Base-by-base conservation (phyloP, 1,140 invertebrate species). In the Drosophila subobscura region DNA sequence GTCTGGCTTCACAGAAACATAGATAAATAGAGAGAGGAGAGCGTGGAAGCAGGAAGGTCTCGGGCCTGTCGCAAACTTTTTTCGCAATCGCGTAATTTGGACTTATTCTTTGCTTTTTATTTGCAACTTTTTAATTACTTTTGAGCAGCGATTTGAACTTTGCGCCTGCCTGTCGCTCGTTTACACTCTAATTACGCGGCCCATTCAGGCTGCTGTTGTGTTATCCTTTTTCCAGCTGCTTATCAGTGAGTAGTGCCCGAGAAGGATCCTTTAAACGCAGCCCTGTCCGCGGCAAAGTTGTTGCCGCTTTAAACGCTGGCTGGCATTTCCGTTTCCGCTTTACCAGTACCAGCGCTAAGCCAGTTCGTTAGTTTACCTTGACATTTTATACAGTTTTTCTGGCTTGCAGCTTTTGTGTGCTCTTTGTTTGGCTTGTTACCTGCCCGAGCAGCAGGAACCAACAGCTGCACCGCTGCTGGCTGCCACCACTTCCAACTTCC, bases 51-150 rank as follows among this genome's bases (percentile, higher is more conserved):
- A 27, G 47, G 7, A 10, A 12, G 33, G n/a, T 8, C 14, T 16
- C 16, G 27, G 4, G 6, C 33, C 10, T 44, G 45, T 72, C 49
- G 23, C 45, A 52, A 67, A 56, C 41, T 74, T 74, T 16, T 22
- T 58, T 65, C 25, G 66, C 72, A 72, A 81, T 88, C 81, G 77
- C 71, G 55, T 64, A 86, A 88, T 88, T 86, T 88, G 79, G 75
- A 55, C 73, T 60, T 58, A 65, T 78, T 78, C 77, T 60, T 75
- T 71, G 51, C 60, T 44, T 64, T 77, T 67, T 72, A 64, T 86
- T 72, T 74, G 67, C 56, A 79, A 88, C 83, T 88, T 88, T 88
- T 88, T 88, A 88, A 88, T 88, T 88, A 88, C 83, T 88, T 88
- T 88, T 83, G 72, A 88, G 80, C 75, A 80, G 74, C 81, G 79